Evolutionary conservation across 2,797 vertebrate genomes (phyloP), one percentile per base, ranked within the genome.

Genomic region (Pterois miles): DNA sequence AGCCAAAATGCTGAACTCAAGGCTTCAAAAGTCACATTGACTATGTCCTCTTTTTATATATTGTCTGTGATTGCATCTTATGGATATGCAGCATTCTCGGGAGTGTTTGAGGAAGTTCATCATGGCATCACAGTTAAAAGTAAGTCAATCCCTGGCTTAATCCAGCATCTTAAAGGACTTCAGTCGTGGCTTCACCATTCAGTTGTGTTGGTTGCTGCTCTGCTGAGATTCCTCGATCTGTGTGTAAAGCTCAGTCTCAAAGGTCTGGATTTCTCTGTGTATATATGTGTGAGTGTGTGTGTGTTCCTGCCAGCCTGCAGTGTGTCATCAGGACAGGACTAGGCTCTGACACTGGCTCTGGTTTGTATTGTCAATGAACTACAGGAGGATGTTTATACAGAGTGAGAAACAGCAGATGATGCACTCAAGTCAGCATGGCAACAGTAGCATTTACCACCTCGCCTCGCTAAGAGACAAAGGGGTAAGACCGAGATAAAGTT

Each of bases 311-410:
- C 34, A 18, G 53, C 27, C 81, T 86, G 85, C 65, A 31, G 62
- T 48, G 69, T 82, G 65, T 87, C 82, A 71, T 5, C 5, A 0
- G 60, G 82, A 84, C 85, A 77, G 67, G 23, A 5, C 53, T 6
- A 13, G 1, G 69, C 73, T 71, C 56, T 4, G 64, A 29, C 63
- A 20, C 25, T 23, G 33, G 40, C 71, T 65, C 6, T 2, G 31
- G 80, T 72, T 36, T 72, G 67, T 53, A 0, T 60, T 59, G 1
- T 71, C 65, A 59, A 25, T 33, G 79, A 67, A 8, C 50, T 10
- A 0, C 33, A 34, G 60, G 52, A 80, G 86, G 86, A 85, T 88
- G 86, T 88, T 88, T 88, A 83, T 12, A 71, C 67, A 65, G 43
- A 20, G 5, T 71, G 86, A 85, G 77, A 46, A 43, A 66, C 58